A percentile compares a stretch with the other conserved stretches of the same genome.
Evolutionary conservation across 2,888 invertebrate genomes (phyloP).

Genomic region (Argyresthia albistria): DNA sequence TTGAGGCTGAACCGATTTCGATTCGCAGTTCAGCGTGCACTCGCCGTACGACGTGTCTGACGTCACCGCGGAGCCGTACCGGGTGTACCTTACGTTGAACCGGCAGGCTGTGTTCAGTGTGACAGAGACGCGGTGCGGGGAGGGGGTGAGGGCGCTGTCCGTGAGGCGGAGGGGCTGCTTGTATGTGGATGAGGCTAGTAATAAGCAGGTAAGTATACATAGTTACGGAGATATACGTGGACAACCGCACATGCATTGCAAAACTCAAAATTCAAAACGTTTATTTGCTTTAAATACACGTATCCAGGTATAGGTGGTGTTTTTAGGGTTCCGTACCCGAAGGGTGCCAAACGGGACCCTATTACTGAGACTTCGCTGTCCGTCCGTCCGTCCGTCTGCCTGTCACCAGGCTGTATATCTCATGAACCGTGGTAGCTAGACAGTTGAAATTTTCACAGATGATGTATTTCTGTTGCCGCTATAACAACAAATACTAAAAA

Average conservation of each 20-base stretch:
- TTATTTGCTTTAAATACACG: background rate
- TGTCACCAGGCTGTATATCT: no score
- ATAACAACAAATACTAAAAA: no score
- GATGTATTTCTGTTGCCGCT: no score
- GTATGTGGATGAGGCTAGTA: conserved; percentile 65
- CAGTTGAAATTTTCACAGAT: no score
- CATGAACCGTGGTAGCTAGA: no score
- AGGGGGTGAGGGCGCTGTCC: conserved; percentile 47
- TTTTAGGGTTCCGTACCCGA: no score
- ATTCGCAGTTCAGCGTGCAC: conserved; percentile 69
- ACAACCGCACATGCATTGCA: no score
- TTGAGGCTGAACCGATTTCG: background rate
- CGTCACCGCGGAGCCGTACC: conserved; percentile 32
- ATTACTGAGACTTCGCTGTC: no score
- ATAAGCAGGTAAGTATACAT: conserved; percentile 27
- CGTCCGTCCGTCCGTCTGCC: no score
- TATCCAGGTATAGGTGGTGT: background rate
- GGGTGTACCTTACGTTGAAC: conserved; percentile 38
- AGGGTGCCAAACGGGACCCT: no score
- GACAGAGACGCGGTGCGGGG: conserved; percentile 60
- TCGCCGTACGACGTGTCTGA: conserved; percentile 73
- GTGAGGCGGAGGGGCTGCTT: conserved; percentile 63
- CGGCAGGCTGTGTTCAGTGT: conserved; percentile 34
- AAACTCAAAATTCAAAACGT: no score
- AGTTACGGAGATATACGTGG: no score